These are phyloP conservation scores for Hyposoter dolosus DNA, from an alignment of 2,888 invertebrate species.

Conservation along the genomic window DNA sequence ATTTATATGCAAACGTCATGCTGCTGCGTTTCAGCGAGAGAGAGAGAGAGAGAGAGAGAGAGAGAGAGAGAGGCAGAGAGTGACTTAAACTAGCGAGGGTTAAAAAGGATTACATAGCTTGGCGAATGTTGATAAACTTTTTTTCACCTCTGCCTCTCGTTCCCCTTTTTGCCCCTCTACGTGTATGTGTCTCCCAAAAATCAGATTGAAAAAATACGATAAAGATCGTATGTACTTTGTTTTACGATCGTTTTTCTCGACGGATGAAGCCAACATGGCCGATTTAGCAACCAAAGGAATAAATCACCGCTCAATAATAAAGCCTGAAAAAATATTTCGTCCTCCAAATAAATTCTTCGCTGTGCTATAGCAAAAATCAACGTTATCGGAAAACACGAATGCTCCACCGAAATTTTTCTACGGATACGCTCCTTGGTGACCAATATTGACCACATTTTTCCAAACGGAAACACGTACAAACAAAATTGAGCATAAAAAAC, in stretches of 20 bases:
- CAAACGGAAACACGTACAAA: too few relatives aligned
- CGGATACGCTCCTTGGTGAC: too few relatives aligned
- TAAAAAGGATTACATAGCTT: constrained; percentile 29
- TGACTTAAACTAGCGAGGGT: neutral
- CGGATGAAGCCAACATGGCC: neutral
- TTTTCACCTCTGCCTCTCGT: constrained; percentile 1
- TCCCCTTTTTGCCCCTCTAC: neutral
- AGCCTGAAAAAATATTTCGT: neutral
- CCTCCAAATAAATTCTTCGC: neutral
- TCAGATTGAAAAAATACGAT: neutral
- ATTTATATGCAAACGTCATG: constrained; percentile 71
- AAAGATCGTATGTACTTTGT: neutral
- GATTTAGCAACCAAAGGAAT: neutral
- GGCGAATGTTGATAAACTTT: constrained; percentile 51
- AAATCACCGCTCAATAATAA: neutral
- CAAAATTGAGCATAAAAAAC: too few relatives aligned
- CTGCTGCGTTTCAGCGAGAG: constrained; percentile 22
- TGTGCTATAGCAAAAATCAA: neutral
- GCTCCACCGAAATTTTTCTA: too few relatives aligned
- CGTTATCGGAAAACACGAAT: neutral
- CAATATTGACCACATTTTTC: too few relatives aligned
- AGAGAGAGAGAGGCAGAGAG: neutral
- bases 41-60: neutral
- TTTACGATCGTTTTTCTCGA: neutral
- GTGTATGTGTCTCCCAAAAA: neutral